phyloP scores from a whole-genome alignment of 1,140 invertebrate species.

The Drosophila asahinai region DNA sequence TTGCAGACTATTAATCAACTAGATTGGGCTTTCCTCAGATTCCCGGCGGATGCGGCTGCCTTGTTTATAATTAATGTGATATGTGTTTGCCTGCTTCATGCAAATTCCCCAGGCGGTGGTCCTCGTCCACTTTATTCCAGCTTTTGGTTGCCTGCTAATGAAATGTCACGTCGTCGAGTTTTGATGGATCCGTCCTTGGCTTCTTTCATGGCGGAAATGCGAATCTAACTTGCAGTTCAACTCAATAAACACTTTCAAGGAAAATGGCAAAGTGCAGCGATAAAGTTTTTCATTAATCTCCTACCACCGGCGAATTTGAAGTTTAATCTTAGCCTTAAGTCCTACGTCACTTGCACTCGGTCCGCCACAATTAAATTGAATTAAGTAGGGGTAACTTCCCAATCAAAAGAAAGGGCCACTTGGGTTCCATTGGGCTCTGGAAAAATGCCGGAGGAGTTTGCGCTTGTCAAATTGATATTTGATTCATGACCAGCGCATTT shows the following conservation, averaged over 20 bases:
- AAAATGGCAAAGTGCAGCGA: slow-evolving; percentile 56
- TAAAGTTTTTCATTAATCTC: slow-evolving; percentile 77
- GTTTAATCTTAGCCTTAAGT: slow-evolving; percentile 48
- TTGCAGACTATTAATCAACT: slow-evolving; percentile 80
- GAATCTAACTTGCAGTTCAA: slow-evolving; percentile 76
- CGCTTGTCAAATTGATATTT: slow-evolving; percentile 84
- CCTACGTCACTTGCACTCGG: slow-evolving; percentile 68
- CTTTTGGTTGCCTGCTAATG: slow-evolving; percentile 58
- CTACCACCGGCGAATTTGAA: slow-evolving; percentile 38
- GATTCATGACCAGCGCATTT: slow-evolving; percentile 83
- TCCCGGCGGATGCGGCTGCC: slow-evolving; percentile 25
- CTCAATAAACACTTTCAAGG: slow-evolving; percentile 63
- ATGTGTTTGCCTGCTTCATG: slow-evolving; percentile 43
- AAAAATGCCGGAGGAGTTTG: slow-evolving; percentile 30
- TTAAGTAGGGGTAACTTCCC: slow-evolving; percentile 51
- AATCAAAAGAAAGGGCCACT: slow-evolving; percentile 45
- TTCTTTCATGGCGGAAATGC: slow-evolving; percentile 34
- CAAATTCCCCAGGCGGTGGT: slow-evolving; percentile 66
- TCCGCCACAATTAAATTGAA: slow-evolving; percentile 82
- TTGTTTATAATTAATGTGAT: slow-evolving; percentile 81
- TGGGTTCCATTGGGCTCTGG: slow-evolving; percentile 35
- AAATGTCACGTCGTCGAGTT: slow-evolving; percentile 78
- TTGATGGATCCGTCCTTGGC: slow-evolving; percentile 53
- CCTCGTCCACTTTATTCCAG: slow-evolving; percentile 5
- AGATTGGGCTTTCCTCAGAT: slow-evolving; percentile 54